phyloP scores from a whole-genome alignment of 2,797 vertebrate species.

The Pitangus sulphuratus region DNA sequence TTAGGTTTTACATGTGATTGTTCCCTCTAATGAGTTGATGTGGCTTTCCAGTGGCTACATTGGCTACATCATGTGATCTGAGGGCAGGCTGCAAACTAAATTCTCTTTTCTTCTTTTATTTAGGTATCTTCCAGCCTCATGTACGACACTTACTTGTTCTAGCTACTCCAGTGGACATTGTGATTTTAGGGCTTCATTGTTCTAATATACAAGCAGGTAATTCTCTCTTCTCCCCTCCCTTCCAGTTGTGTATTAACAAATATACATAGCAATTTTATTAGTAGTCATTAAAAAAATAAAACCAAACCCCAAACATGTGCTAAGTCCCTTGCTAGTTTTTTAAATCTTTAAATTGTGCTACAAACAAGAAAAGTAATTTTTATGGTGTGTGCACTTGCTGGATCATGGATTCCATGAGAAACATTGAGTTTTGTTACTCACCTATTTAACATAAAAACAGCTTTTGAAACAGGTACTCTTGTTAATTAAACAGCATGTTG shows the following conservation, averaged over 20 bases:
- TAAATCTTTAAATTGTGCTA: not conserved
- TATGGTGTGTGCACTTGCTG: not conserved
- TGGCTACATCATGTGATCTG: not conserved
- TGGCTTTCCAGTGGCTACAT: not conserved
- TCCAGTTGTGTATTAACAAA: not conserved
- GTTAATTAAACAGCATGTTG: not conserved
- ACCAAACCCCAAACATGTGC: accelerated
- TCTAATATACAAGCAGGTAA: slow-evolving; percentile 87
- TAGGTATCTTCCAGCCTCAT: slow-evolving; percentile 96
- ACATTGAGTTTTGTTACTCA: not conserved
- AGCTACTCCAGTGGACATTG: slow-evolving; percentile 95
- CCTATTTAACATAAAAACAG: not conserved
- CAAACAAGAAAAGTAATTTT: not conserved
- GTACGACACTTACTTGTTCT: slow-evolving; percentile 92
- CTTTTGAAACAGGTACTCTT: not conserved
- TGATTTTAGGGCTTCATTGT: slow-evolving; percentile 94
- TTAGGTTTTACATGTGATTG: not conserved
- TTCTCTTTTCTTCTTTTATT: not conserved
- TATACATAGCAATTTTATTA: not conserved
- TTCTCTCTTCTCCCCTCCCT: not conserved
- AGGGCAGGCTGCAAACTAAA: not conserved
- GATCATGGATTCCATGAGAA: not conserved
- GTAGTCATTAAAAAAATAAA: not conserved
- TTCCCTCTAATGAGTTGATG: not conserved
- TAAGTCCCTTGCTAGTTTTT: not conserved